These are phyloP conservation scores for Drosophila pectinifera DNA, from an alignment of 1,140 invertebrate genomes.

Conservation along the genomic window DNA sequence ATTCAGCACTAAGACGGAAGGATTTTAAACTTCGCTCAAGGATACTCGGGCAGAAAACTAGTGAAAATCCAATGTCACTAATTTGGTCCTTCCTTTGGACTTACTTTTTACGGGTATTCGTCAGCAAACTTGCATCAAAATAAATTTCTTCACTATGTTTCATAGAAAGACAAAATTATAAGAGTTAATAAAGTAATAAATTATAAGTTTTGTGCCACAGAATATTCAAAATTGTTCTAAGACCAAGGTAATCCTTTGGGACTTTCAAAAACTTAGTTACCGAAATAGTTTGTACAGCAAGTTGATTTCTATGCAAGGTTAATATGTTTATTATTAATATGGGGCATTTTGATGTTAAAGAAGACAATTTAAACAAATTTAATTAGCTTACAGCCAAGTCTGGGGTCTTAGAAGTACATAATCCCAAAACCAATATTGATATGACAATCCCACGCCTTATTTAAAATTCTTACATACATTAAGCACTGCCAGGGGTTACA, in stretches of 20 bases:
- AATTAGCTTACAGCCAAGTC: neutral
- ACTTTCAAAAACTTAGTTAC: no score
- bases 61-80: conserved; percentile 7
- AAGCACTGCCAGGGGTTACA: conserved; percentile 1
- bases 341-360: no score
- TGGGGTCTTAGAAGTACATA: neutral
- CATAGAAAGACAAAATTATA: no score
- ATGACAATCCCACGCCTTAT: neutral
- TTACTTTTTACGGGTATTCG: neutral
- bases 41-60: conserved; percentile 19
- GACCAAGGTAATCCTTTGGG: no score
- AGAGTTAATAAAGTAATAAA: no score
- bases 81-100: conserved; percentile 8
- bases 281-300: no score
- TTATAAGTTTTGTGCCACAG: no score
- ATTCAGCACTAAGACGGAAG: conserved; percentile 34
- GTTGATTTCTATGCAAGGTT: no score
- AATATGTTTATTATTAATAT: no score
- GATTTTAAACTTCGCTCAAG: conserved; percentile 35
- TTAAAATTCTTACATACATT: neutral
- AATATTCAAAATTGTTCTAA: no score
- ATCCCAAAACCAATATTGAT: neutral
- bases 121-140: no score
- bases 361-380: neutral
- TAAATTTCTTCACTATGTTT: neutral